Percentiles rank a stretch among this genome's conserved stretches.
Conservation (phyloP, 2,888 invertebrate genomes). For the Acleris holmiana region DNA sequence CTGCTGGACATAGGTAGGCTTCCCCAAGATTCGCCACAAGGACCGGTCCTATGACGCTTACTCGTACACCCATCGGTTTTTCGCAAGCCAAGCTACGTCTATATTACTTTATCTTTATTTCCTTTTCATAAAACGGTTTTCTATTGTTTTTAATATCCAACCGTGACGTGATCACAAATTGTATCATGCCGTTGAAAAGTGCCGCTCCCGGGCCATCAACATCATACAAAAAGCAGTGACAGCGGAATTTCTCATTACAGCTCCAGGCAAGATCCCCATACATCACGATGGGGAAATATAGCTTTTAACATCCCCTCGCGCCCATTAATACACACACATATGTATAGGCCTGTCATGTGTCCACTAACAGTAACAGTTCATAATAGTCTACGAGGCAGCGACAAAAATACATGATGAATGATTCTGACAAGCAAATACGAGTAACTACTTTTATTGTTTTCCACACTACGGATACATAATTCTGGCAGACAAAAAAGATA, state of each 20-base stretch:
- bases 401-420: no score
- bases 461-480: no score
- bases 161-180: slow-evolving; percentile 49
- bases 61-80: no score
- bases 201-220: slow-evolving; percentile 57
- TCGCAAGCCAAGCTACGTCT: no score
- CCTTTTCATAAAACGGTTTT: neutral
- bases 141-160: slow-evolving; percentile 39
- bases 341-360: slow-evolving; percentile 46
- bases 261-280: slow-evolving; percentile 74
- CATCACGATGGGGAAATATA: slow-evolving; percentile 79
- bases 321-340: slow-evolving; percentile 69
- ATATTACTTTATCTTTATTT: no score
- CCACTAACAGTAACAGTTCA: slow-evolving; percentile 29
- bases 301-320: slow-evolving; percentile 70
- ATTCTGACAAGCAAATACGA: no score
- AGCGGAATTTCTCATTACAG: slow-evolving; percentile 82
- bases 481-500: no score
- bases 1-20: no score
- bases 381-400: neutral
- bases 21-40: no score
- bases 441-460: no score
- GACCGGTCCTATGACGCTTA: no score
- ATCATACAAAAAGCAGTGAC: slow-evolving; percentile 76
- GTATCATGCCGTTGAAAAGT: slow-evolving; percentile 60